A percentile compares a stretch with the other conserved stretches of the same genome.
Conservation (phyloP, 2,797 vertebrate species). For the Ibycter americanus region DNA sequence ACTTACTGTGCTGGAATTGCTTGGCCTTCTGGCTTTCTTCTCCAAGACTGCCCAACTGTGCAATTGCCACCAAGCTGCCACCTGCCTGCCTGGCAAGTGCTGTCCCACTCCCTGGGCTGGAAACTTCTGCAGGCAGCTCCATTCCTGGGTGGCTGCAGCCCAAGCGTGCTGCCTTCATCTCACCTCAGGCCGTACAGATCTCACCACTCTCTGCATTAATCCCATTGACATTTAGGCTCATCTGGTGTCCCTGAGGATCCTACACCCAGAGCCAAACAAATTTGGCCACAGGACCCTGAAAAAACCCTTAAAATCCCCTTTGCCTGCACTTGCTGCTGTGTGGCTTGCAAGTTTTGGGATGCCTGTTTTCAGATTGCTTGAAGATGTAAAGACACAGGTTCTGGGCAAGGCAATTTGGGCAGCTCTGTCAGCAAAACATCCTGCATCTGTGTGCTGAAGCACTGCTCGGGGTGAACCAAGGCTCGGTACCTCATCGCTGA, state of each 20-base stretch:
- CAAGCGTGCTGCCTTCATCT: background rate
- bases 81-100: background rate
- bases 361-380: background rate
- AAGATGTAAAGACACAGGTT: background rate
- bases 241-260: background rate
- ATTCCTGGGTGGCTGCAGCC: background rate
- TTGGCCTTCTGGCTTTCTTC: background rate
- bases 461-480: background rate
- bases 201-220: background rate
- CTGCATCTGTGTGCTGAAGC: accelerated
- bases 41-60: constrained; percentile 8
- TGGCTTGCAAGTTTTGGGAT: background rate
- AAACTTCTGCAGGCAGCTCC: background rate
- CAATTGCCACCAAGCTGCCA: background rate
- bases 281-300: background rate
- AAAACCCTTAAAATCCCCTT: background rate
- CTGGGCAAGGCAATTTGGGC: background rate
- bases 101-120: background rate
- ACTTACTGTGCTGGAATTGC: background rate
- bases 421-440: background rate
- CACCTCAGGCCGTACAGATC: background rate
- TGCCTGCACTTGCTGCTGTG: background rate
- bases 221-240: background rate
- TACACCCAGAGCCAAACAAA: background rate
- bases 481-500: background rate